These are phyloP conservation scores for Cryptus viduatorius DNA, from an alignment of 2,888 invertebrate genomes.

Conservation along the genomic window DNA sequence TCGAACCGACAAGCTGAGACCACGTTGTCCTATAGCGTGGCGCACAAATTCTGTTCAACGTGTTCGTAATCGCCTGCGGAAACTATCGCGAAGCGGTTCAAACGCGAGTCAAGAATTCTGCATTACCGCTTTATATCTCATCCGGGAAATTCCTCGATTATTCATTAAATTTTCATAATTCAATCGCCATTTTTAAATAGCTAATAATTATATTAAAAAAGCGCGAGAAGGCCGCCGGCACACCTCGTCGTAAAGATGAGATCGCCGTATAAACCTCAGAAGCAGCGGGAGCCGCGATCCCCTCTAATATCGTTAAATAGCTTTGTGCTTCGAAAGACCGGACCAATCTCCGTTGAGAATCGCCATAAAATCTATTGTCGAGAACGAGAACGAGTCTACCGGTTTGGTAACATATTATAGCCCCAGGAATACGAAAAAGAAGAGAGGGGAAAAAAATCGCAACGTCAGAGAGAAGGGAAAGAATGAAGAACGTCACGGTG, in stretches of 20 bases:
- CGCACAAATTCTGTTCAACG: neutral
- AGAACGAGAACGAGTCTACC: slow-evolving; percentile 12
- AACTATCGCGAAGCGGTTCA: neutral
- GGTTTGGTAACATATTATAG: slow-evolving; percentile 30
- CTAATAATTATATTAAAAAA: neutral
- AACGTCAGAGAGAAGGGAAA: slow-evolving; percentile 26
- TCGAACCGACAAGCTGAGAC: slow-evolving; percentile 59
- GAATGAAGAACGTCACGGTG: slow-evolving; percentile 58
- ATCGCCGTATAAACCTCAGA: neutral
- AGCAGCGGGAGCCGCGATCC: neutral
- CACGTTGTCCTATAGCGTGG: slow-evolving; percentile 1
- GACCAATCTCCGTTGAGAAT: slow-evolving; percentile 52
- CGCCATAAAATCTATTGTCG: slow-evolving; percentile 66
- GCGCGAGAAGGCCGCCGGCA: neutral
- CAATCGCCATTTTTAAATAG: neutral
- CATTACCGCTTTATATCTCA: neutral
- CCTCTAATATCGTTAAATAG: slow-evolving; percentile 57
- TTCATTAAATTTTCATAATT: neutral
- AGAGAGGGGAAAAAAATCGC: neutral
- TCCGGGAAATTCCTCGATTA: neutral
- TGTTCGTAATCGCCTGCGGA: slow-evolving; percentile 22
- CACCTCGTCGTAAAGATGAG: slow-evolving; percentile 5
- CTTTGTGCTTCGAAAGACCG: slow-evolving; percentile 18
- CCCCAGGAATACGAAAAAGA: neutral
- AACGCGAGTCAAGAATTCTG: slow-evolving; percentile 1